Conservation (phyloP, 2,797 vertebrate genomes). For the Parauchenoglanis ngamensis region DNA sequence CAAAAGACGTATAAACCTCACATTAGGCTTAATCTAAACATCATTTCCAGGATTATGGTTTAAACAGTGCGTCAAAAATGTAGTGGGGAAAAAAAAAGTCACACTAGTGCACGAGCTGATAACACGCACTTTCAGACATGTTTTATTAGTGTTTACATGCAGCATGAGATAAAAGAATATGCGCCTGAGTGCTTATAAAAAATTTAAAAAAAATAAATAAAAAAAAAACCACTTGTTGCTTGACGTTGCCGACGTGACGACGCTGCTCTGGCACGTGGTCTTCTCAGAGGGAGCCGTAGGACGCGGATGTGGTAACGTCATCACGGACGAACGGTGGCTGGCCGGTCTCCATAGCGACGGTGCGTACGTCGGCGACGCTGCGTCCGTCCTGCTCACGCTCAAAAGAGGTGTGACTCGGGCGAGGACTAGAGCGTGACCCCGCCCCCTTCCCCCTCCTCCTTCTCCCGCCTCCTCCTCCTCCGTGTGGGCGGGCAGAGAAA, state of each 20-base stretch:
- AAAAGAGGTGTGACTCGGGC: slow-evolving; percentile 76
- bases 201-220: not conserved
- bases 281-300: slow-evolving; percentile 45
- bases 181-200: slow-evolving; percentile 51
- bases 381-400: slow-evolving; percentile 36
- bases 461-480: slow-evolving; percentile 38
- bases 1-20: not conserved
- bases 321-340: slow-evolving; percentile 61
- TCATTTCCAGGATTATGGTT: not conserved
- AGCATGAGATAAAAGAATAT: slow-evolving; percentile 52
- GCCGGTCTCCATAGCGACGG: slow-evolving; percentile 75
- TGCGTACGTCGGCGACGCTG: slow-evolving; percentile 76
- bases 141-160: slow-evolving; percentile 44
- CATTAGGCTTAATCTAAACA: not conserved
- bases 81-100: too few species aligned
- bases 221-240: slow-evolving; percentile 48
- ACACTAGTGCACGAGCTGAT: not conserved
- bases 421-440: slow-evolving; percentile 58
- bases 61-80: not conserved
- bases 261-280: slow-evolving; percentile 28
- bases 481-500: slow-evolving; percentile 79
- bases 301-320: slow-evolving; percentile 74
- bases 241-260: slow-evolving; percentile 66
- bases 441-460: slow-evolving; percentile 38
- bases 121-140: not conserved